These are phyloP conservation scores for Periphyllus acericola DNA, from an alignment of 2,888 invertebrate genomes.

Conservation along the genomic window DNA sequence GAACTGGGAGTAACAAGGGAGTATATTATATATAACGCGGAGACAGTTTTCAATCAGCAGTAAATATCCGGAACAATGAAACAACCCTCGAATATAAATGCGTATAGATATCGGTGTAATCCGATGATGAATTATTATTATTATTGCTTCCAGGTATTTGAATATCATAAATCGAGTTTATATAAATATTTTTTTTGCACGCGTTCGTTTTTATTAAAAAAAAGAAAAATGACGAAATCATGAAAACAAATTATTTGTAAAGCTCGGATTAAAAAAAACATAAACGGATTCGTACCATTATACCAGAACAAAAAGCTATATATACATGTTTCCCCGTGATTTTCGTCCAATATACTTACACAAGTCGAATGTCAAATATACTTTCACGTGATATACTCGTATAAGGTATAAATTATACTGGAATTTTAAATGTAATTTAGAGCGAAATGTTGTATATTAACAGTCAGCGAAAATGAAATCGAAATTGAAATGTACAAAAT, in stretches of 20 bases:
- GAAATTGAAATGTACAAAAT: too few relatives aligned
- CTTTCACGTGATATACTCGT: not conserved
- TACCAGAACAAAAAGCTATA: slow-evolving; percentile 27
- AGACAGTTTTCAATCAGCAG: slow-evolving; percentile 61
- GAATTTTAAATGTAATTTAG: too few relatives aligned
- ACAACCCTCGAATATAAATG: slow-evolving; percentile 38
- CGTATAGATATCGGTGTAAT: slow-evolving; percentile 40
- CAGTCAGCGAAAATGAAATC: too few relatives aligned
- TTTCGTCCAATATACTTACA: not conserved
- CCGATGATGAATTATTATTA: slow-evolving; percentile 54
- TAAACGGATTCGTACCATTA: not conserved
- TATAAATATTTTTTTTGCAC: slow-evolving; percentile 7
- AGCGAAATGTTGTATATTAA: too few relatives aligned
- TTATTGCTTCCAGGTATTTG: slow-evolving; percentile 46
- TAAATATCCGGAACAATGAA: slow-evolving; percentile 60
- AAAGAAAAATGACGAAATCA: not conserved
- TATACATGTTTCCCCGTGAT: not conserved
- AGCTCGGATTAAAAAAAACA: slow-evolving; percentile 31
- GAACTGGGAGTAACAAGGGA: slow-evolving; percentile 1
- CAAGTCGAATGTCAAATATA: slow-evolving; percentile 6
- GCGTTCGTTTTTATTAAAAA: not conserved
- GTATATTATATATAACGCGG: slow-evolving; percentile 14
- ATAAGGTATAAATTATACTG: not conserved
- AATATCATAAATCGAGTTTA: slow-evolving; percentile 46
- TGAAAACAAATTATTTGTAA: slow-evolving; percentile 27